Evolutionary conservation across 2,888 invertebrate species (phyloP).

Genomic region (Cheilosia vulpina): DNA sequence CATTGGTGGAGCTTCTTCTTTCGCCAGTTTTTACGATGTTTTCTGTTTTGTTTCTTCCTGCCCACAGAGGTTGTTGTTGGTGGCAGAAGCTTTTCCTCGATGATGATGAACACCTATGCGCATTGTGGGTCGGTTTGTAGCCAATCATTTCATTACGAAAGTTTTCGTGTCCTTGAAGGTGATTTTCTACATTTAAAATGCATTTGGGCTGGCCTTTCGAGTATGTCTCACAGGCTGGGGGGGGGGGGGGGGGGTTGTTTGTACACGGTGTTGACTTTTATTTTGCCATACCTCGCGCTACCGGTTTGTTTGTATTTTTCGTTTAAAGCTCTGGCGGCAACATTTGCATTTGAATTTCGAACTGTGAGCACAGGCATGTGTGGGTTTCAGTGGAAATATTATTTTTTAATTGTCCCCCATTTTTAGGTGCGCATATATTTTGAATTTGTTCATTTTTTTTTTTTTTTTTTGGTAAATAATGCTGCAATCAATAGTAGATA

Average conservation of each 20-base stretch:
- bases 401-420: conserved; percentile 2
- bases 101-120: conserved; percentile 75
- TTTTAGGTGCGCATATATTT: not conserved
- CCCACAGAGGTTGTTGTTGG: conserved; percentile 61
- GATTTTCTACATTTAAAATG: conserved; percentile 76
- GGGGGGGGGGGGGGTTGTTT: conserved; percentile 6
- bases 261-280: conserved; percentile 8
- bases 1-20: conserved; percentile 71
- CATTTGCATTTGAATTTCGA: not conserved
- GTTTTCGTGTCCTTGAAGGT: conserved; percentile 76
- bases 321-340: not conserved
- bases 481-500: not conserved
- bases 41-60: conserved; percentile 68
- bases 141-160: conserved; percentile 77
- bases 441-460: too few relatives aligned
- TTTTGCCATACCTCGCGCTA: not conserved
- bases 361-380: not conserved
- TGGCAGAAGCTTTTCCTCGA: conserved; percentile 51
- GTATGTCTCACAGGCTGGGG: conserved; percentile 18
- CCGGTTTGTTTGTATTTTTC: not conserved
- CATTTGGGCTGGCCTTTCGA: conserved; percentile 76
- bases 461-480: not conserved
- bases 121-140: conserved; percentile 75
- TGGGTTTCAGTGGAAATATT: not conserved
- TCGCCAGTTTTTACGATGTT: conserved; percentile 30